Conservation (phyloP, 92 coral and sea anemone species). For the Phymanthus crucifer region DNA sequence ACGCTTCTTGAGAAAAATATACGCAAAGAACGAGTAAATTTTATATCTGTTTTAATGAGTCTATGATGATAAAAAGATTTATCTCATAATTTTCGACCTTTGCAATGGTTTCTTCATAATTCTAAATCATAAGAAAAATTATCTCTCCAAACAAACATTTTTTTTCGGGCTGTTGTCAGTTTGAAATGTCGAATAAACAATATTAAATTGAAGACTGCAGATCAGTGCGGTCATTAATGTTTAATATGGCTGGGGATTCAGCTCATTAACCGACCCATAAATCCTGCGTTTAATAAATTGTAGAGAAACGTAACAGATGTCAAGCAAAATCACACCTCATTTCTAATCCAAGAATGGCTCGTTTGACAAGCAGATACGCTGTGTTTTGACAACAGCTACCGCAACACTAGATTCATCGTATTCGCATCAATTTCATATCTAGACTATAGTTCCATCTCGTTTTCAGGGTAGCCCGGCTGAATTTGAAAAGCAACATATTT, state of each 20-base stretch:
- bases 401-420: too few relatives aligned
- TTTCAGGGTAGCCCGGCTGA: neutral
- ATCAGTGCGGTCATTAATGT: neutral
- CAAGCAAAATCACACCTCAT: neutral
- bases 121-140: too few relatives aligned
- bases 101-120: too few relatives aligned
- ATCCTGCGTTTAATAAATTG: neutral
- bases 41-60: neutral
- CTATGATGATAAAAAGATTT: too few relatives aligned
- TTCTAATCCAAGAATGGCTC: neutral
- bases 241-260: constrained; percentile 6
- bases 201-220: neutral
- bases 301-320: constrained; percentile 4
- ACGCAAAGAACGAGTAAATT: neutral
- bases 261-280: neutral
- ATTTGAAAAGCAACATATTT: neutral
- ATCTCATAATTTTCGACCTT: too few relatives aligned
- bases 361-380: neutral
- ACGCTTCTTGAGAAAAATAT: neutral
- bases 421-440: neutral
- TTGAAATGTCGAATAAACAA: neutral
- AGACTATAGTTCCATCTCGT: neutral
- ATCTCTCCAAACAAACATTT: too few relatives aligned
- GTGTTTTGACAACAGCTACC: neutral
- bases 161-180: too few relatives aligned